Conservation (phyloP, 1,140 invertebrate genomes). For the Cotesia typhae region DNA sequence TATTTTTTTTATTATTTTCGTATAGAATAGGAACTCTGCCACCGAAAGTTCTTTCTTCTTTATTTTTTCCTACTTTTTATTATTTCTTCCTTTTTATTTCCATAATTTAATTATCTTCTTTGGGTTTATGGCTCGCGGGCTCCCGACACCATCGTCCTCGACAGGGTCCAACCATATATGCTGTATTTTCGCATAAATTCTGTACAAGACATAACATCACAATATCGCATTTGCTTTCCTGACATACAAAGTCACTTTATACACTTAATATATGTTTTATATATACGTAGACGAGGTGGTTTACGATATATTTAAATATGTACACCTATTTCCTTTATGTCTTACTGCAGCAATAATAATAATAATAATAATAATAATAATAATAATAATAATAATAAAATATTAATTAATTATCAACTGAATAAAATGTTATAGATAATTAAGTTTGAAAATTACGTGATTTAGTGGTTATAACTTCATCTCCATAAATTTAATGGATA, state of each 20-base stretch:
- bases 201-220: not conserved
- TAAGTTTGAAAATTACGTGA: conserved; percentile 54
- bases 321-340: too few species aligned
- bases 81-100: conserved; percentile 49
- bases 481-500: too few species aligned
- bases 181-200: conserved; percentile 15
- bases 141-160: conserved; percentile 16
- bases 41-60: conserved; percentile 21
- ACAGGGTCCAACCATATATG: conserved; percentile 6
- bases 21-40: conserved; percentile 28
- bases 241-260: conserved; percentile 35
- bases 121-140: conserved; percentile 49
- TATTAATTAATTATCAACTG: conserved; percentile 24
- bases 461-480: conserved; percentile 48
- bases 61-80: conserved; percentile 3
- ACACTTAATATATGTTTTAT: conserved; percentile 1
- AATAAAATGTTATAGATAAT: conserved; percentile 37
- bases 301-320: too few species aligned
- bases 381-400: too few species aligned
- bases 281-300: too few species aligned
- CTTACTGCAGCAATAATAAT: too few species aligned
- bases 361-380: too few species aligned
- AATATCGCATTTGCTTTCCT: conserved; percentile 23
- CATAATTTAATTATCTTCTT: conserved; percentile 61
- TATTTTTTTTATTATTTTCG: not conserved